A percentile compares a stretch with the other conserved stretches of the same genome.
Conservation (phyloP, 2,888 invertebrate species). For the Ommatoiulus sabulosus region DNA sequence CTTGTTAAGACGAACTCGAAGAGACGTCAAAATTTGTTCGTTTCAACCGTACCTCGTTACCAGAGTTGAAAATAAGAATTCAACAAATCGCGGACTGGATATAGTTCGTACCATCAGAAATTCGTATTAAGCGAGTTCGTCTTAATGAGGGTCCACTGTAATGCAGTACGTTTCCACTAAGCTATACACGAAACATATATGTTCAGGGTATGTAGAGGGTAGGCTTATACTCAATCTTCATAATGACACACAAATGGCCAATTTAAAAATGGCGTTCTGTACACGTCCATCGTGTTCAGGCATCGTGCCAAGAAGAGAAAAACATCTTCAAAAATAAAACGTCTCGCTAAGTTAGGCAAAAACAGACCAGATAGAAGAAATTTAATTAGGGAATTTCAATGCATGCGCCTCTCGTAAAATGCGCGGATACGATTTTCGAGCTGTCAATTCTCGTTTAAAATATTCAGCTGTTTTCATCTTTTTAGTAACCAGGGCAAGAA, state of each 20-base stretch:
- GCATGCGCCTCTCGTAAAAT: neutral
- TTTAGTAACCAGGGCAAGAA: neutral
- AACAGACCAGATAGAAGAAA: neutral
- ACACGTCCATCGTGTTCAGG: neutral
- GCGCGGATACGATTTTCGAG: neutral
- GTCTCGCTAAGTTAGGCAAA: neutral
- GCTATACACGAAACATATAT: too few relatives aligned
- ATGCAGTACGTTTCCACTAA: too few relatives aligned
- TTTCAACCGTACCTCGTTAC: too few relatives aligned
- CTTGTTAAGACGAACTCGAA: too few relatives aligned
- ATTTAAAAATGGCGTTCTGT: neutral
- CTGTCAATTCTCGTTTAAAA: neutral
- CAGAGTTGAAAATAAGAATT: too few relatives aligned
- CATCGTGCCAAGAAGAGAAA: neutral
- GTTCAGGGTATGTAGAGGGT: too few relatives aligned
- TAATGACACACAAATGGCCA: neutral
- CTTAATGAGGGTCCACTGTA: too few relatives aligned
- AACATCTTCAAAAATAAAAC: neutral
- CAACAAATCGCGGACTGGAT: too few relatives aligned
- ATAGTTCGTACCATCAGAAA: too few relatives aligned
- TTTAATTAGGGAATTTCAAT: neutral
- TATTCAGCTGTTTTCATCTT: neutral
- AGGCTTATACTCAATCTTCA: too few relatives aligned
- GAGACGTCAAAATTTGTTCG: too few relatives aligned
- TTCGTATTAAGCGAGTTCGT: too few relatives aligned